A percentile compares a stretch with the other conserved stretches of the same genome.
Conservation (phyloP, 2,888 invertebrate genomes). For the Chrysolina oricalcia region DNA sequence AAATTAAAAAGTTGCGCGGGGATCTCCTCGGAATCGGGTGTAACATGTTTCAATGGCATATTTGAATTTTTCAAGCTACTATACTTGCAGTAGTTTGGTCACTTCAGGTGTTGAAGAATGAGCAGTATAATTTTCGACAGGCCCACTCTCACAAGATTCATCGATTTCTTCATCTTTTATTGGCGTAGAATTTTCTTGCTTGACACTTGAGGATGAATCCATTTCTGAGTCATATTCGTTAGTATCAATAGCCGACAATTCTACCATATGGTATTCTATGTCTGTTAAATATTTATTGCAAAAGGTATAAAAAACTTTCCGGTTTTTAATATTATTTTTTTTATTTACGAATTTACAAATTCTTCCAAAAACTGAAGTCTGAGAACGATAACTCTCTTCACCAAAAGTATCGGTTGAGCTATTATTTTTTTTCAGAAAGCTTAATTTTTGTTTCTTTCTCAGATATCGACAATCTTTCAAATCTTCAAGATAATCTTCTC, state of each 20-base stretch:
- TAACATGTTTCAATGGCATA: neutral
- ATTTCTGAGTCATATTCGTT: too few relatives aligned
- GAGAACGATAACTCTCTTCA: neutral
- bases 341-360: neutral
- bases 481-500: neutral
- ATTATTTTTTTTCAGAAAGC: neutral
- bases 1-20: neutral
- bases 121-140: neutral
- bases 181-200: too few relatives aligned
- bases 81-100: neutral
- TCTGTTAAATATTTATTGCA: neutral
- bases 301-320: neutral
- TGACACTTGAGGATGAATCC: too few relatives aligned
- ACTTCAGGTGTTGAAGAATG: neutral
- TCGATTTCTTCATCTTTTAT: neutral
- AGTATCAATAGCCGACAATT: too few relatives aligned
- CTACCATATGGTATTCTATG: neutral
- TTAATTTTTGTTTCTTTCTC: neutral
- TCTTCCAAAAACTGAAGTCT: neutral
- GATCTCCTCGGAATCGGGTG: conserved; percentile 4
- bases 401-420: neutral
- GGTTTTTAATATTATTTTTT: neutral
- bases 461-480: neutral
- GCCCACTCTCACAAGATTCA: neutral
- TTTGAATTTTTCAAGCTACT: neutral